Percentiles rank a stretch among this genome's conserved stretches.
Evolutionary conservation across 2,113 vertebrate species (phyloP).

Genomic region (Haemorhous mexicanus): DNA sequence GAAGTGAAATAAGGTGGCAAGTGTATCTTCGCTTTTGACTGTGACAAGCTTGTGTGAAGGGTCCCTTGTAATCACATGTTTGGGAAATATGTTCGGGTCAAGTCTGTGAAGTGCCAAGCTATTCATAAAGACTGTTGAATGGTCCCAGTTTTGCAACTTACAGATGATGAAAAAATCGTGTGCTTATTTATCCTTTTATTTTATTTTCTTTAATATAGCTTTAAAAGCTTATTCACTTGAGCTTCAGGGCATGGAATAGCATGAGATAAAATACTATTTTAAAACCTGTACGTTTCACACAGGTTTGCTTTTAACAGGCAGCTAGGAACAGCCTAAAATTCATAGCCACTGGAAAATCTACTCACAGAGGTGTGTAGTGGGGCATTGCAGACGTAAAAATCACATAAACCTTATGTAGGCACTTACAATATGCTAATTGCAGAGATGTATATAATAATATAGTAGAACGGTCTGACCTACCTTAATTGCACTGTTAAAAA

Average conservation of each 20-base stretch:
- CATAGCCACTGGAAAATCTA: neutral
- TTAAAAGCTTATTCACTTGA: neutral
- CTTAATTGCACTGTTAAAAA: slow-evolving; percentile 36
- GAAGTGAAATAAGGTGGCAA: neutral
- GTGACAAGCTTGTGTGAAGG: neutral
- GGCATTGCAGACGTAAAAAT: neutral
- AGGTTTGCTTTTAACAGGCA: neutral
- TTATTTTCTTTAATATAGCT: neutral
- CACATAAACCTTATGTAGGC: neutral
- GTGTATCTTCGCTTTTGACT: neutral
- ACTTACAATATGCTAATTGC: neutral
- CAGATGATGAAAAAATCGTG: neutral
- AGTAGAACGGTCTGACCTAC: neutral
- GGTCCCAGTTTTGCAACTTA: neutral
- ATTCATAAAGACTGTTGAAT: neutral
- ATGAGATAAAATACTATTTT: neutral
- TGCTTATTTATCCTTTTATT: neutral
- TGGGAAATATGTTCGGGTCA: neutral
- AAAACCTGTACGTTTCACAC: neutral
- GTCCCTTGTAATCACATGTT: neutral
- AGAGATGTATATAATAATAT: neutral
- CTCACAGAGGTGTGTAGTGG: neutral
- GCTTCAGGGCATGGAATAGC: neutral
- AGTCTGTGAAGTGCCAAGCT: neutral
- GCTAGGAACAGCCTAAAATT: neutral